phyloP scores from a whole-genome alignment of 2,797 vertebrate species.

The Avahi laniger region DNA sequence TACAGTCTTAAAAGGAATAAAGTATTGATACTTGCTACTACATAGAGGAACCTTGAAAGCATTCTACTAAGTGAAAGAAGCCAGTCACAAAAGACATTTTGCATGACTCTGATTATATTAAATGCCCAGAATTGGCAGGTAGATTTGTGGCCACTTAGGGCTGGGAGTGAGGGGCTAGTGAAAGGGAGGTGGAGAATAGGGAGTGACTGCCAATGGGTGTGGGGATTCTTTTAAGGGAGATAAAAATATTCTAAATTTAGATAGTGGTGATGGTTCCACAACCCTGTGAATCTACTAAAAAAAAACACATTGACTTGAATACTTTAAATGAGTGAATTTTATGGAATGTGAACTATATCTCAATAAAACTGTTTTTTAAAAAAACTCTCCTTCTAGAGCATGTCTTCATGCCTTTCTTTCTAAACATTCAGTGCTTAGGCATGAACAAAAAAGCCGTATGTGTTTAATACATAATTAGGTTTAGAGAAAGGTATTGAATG shows the following conservation, averaged over 20 bases:
- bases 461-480: neutral
- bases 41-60: neutral
- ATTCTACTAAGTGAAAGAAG: neutral
- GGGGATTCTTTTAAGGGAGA: neutral
- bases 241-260: neutral
- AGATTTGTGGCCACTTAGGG: neutral
- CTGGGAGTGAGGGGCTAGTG: neutral
- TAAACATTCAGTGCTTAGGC: neutral
- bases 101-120: neutral
- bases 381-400: neutral
- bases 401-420: neutral
- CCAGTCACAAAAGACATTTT: neutral
- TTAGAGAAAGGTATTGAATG: neutral
- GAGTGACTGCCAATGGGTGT: neutral
- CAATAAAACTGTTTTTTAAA: neutral
- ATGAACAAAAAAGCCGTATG: neutral
- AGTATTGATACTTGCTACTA: neutral
- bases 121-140: neutral
- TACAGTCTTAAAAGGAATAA: neutral
- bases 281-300: neutral
- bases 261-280: neutral
- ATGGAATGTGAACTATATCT: neutral
- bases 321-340: neutral
- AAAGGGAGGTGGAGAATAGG: neutral
- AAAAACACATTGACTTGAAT: neutral